Conservation (phyloP, 2,113 vertebrate species). For the Corapipo altera region DNA sequence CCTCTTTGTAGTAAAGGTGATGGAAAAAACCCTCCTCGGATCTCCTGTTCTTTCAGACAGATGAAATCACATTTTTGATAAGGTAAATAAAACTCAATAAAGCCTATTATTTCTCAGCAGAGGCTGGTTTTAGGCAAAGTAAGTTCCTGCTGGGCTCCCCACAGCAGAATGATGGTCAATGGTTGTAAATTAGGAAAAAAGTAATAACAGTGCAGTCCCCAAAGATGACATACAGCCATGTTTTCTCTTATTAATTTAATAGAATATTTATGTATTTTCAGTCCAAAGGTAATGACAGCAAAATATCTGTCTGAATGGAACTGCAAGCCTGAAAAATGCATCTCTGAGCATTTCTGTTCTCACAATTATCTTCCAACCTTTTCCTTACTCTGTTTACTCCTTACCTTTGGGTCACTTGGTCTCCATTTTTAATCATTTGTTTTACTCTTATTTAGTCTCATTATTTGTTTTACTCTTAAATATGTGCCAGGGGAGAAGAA, state of each 20-base stretch:
- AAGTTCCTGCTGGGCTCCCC: neutral
- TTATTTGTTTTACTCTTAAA: neutral
- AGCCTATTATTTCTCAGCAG: neutral
- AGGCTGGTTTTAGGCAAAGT: neutral
- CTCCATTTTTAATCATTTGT: accelerated
- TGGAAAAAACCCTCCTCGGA: neutral
- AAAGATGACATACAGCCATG: neutral
- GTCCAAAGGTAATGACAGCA: neutral
- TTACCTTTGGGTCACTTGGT: neutral
- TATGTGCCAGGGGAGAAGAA: neutral
- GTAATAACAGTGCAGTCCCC: neutral
- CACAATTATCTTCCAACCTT: neutral
- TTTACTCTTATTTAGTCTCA: neutral
- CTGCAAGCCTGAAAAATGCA: neutral
- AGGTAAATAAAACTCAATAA: neutral
- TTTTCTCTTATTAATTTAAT: neutral
- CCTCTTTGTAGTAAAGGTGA: neutral
- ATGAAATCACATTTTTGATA: neutral
- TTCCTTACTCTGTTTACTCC: accelerated
- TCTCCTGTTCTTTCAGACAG: neutral
- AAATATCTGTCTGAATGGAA: neutral
- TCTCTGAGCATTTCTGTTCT: neutral
- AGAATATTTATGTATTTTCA: neutral
- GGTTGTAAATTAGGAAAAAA: neutral
- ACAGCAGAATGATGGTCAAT: neutral